phyloP scores from a whole-genome alignment of 2,888 invertebrate genomes.

The Lamellibrachia columna region DNA sequence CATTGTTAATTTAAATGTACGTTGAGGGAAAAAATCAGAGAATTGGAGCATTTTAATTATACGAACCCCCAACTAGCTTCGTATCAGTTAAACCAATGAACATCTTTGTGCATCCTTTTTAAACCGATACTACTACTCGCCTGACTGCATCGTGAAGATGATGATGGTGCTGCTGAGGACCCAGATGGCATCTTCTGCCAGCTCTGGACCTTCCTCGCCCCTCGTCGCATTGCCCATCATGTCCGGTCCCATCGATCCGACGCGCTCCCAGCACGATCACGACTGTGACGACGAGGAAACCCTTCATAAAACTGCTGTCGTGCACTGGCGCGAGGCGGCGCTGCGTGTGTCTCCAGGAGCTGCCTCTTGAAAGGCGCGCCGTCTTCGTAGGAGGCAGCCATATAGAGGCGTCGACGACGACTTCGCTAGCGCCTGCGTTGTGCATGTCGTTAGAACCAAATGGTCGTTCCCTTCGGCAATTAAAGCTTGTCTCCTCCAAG shows the following conservation, averaged over 20 bases:
- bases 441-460: no score
- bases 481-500: no score
- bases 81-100: no score
- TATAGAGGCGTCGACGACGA: no score
- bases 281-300: background rate
- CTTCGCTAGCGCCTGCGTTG: no score
- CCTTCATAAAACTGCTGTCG: background rate
- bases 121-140: background rate
- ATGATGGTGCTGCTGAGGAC: slow-evolving; percentile 25
- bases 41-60: no score
- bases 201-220: background rate
- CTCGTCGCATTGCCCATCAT: background rate
- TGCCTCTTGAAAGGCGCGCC: no score
- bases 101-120: background rate
- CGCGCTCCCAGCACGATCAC: background rate
- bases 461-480: no score
- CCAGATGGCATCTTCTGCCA: slow-evolving; percentile 24
- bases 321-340: background rate
- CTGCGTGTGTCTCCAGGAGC: background rate
- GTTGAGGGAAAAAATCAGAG: no score
- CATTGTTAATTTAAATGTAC: no score
- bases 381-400: no score
- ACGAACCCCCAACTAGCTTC: no score
- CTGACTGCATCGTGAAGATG: background rate
- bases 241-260: background rate